These are phyloP conservation scores for Luehdorfia chinensis DNA, from an alignment of 1,140 invertebrate species.

Conservation along the genomic window DNA sequence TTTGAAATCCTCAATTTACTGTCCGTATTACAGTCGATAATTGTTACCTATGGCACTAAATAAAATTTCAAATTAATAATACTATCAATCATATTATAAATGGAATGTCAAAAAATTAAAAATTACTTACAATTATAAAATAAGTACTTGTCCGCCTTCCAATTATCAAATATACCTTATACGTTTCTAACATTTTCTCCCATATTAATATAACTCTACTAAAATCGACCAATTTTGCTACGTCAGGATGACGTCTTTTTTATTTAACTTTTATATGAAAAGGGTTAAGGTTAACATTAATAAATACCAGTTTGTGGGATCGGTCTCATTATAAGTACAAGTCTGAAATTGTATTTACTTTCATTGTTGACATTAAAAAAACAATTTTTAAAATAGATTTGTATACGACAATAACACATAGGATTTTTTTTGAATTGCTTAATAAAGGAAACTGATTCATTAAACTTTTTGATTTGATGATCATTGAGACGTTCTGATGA, in stretches of 20 bases:
- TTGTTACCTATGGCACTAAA: slow-evolving; percentile 41
- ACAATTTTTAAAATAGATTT: too few species aligned
- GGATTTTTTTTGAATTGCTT: too few species aligned
- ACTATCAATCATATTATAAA: slow-evolving; percentile 19
- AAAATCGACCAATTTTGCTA: slow-evolving; percentile 1
- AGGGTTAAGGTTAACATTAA: too few species aligned
- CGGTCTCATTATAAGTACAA: too few species aligned
- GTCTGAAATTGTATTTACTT: too few species aligned
- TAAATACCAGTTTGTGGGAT: too few species aligned
- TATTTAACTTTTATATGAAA: too few species aligned
- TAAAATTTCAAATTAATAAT: slow-evolving; percentile 22
- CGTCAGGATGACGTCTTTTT: neutral
- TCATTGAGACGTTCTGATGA: too few species aligned
- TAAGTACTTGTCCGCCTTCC: slow-evolving; percentile 13
- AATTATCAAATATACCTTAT: neutral
- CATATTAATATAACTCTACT: slow-evolving; percentile 6
- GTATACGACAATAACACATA: too few species aligned
- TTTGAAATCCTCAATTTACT: slow-evolving; percentile 15
- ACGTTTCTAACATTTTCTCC: slow-evolving; percentile 1
- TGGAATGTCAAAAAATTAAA: slow-evolving; percentile 38
- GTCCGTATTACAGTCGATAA: slow-evolving; percentile 20
- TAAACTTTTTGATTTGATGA: too few species aligned
- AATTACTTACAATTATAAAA: slow-evolving; percentile 7
- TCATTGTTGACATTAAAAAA: too few species aligned
- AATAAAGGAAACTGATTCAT: too few species aligned